Evolutionary conservation across 2,888 invertebrate genomes (phyloP), one percentile per base, ranked within the genome.

Genomic region (Catocala fraxini): DNA sequence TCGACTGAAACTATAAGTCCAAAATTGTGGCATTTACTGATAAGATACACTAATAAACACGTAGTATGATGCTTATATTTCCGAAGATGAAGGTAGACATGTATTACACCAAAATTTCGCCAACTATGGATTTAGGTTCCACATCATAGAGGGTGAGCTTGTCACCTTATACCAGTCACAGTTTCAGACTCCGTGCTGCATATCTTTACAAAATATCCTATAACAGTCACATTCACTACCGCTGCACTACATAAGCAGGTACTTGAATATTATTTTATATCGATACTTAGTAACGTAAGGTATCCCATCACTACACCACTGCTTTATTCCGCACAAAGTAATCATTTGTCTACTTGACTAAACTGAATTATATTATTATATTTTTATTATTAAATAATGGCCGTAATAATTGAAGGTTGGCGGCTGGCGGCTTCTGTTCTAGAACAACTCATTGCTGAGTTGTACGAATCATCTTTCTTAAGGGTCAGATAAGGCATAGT

Each of bases 281-380:
- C 79, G 80, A 80, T 73, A 77, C 35, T 9, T n/a, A 5, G 33
- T 35, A 47, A 25, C 25, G 25, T 25, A 41, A 4, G 7, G 10
- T 15, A 35, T 45, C 73, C 52, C 83, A 80, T 73, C 87, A 71
- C 87, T 89, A 84, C 35, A 45, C 15, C 53, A 70, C 70, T 65
- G 72, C 68, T 69, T 25, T 82, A 87, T 86, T 87, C 88, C 83
- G 85, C 88, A 83, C 85, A 87, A 87, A 88, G 91, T 90, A 91
- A 93, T 92, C 92, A 93, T 92, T 92, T 91, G 92, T 91, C 92
- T 93, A 93, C 92, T 93, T 93, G 90, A 89, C 91, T 93, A 93
- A 93, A 92, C 92, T 93, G 89, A 93, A 92, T 93, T 92, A 92
- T 91, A 92, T 92, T 89, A 89, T 89, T 92, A 68, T 90, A 92